These are phyloP conservation scores for Microcebus tavaratra DNA, from an alignment of 2,113 vertebrate species.

Conservation along the genomic window DNA sequence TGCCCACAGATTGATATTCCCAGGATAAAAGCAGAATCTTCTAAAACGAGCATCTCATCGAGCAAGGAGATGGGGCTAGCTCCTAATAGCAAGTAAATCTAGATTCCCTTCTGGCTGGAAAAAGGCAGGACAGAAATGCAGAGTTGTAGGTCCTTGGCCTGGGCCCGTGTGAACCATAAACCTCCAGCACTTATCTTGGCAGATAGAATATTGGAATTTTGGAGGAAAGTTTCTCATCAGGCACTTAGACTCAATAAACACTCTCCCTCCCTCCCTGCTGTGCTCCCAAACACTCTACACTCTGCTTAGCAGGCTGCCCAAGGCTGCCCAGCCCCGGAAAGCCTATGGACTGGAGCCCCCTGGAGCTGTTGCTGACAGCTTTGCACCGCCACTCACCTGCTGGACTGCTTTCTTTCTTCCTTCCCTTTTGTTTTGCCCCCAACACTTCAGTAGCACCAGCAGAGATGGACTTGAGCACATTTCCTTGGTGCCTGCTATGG, in stretches of 20 bases:
- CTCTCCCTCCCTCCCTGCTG: not conserved
- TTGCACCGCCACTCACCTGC: not conserved
- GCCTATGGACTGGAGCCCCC: accelerated
- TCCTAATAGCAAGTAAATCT: conserved; percentile 24
- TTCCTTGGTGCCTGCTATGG: not conserved
- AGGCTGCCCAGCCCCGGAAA: not conserved
- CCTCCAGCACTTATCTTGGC: conserved; percentile 62
- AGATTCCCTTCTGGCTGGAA: not conserved
- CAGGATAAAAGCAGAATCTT: not conserved
- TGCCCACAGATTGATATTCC: not conserved
- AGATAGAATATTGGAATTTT: conserved; percentile 66
- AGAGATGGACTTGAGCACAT: not conserved
- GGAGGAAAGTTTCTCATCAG: conserved; percentile 14
- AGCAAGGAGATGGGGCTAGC: not conserved
- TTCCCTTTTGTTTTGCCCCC: not conserved
- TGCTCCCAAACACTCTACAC: not conserved
- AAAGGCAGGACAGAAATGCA: conserved; percentile 42
- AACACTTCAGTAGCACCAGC: not conserved
- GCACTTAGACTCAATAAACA: conserved; percentile 5
- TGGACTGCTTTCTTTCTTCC: not conserved
- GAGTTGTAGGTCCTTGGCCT: not conserved
- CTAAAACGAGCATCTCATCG: not conserved
- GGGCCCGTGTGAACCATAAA: not conserved
- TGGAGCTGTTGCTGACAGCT: not conserved
- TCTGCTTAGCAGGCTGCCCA: not conserved